Base-by-base conservation (phyloP, 2,797 vertebrate genomes). In the Sibirionetta formosa region DNA sequence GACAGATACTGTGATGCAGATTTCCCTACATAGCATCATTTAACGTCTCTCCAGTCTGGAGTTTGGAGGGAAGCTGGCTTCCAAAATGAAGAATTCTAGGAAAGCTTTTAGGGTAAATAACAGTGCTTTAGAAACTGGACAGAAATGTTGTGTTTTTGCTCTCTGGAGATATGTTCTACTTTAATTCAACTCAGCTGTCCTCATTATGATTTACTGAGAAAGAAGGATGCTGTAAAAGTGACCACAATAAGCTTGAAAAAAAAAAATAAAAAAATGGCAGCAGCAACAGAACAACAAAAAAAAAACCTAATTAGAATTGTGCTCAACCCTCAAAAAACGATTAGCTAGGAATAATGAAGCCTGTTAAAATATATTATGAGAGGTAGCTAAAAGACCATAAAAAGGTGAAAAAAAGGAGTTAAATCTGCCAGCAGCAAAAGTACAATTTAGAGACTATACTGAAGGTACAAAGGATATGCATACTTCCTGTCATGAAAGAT, bases 381-480 rank as follows among this genome's bases (percentile, higher is more conserved):
- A 7, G 5, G 14, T 93, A 58, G 13, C 56, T 92, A 73, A 91
- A 77, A 53, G 26, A 53, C 36, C 10, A 58, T 60, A 36, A 82
- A 79, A 91, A 80, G 5, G 16, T 94, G 56, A 36, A 16, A 73
- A 80, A 93, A 77, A 4, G 19, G 14, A 86, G 69, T 69, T 86
- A 83, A 93, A 83, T 38, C 26, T 61, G 22, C 26, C 50, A 93
- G 57, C 14, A 82, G 24, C 40, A 73, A 22, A 24, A 92, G 27
- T 29, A 56, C 38, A 75, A 10, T 36, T 85, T 75, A 78, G 71
- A 89, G 60, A 91, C 68, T 87, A 56, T 14, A 57, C 7, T 29
- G 15, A 86, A 94, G 85, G 53, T 95, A 89, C 82, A 94, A 95
- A 89, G 82, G 82, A 92, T 93, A 80, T 89, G 61, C 57, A 94